Evolutionary conservation across 2,113 vertebrate genomes (phyloP).

Genomic region (Brachirus orientalis): DNA sequence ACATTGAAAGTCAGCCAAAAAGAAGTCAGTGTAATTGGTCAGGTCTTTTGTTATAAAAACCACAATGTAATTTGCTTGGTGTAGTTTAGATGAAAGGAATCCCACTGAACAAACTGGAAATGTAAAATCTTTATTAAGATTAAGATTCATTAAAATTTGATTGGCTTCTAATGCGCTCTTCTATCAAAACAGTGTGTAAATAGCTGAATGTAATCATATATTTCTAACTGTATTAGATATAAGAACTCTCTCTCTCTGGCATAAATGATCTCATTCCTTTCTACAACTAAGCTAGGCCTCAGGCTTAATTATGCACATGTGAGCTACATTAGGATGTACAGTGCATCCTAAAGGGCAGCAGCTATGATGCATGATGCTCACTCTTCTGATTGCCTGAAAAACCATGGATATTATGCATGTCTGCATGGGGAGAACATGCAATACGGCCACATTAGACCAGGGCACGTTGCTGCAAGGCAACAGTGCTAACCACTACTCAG

Average conservation of each 20-base stretch:
- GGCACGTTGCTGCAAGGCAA: no score
- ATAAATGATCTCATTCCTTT: slow-evolving; percentile 68
- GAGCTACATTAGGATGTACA: slow-evolving; percentile 20
- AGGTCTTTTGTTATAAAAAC: no score
- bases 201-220: slow-evolving; percentile 27
- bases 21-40: no score
- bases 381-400: background rate
- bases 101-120: background rate
- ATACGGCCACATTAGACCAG: no score
- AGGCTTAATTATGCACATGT: slow-evolving; percentile 43
- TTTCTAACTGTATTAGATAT: slow-evolving; percentile 55
- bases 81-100: no score
- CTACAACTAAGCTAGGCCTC: slow-evolving; percentile 58
- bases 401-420: no score
- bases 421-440: no score
- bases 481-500: no score
- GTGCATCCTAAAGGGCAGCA: slow-evolving; percentile 5
- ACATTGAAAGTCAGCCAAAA: no score
- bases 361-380: background rate
- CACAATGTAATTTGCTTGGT: no score
- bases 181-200: slow-evolving; percentile 37
- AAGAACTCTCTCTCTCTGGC: slow-evolving; percentile 66
- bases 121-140: slow-evolving; percentile 18
- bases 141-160: slow-evolving; percentile 1
- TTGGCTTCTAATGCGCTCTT: slow-evolving; percentile 27